phyloP scores from a whole-genome alignment of 2,888 invertebrate genomes.

The Sycophila texana region DNA sequence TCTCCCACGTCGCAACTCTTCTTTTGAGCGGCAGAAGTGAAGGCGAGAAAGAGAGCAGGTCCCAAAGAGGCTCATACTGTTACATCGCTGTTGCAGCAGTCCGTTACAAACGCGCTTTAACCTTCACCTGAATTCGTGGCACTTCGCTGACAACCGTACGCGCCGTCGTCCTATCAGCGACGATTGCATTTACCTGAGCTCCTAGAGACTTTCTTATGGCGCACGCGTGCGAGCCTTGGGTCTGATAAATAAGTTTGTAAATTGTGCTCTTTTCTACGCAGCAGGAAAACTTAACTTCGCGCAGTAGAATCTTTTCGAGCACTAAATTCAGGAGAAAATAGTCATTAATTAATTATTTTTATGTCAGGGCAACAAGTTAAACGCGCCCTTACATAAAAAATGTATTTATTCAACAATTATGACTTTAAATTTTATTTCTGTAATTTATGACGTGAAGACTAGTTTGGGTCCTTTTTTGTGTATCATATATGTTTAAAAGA shows the following conservation, averaged over 20 bases:
- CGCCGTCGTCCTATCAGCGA: constrained; percentile 2
- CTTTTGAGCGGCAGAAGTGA: neutral
- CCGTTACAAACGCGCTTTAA: constrained; percentile 60
- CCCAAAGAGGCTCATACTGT: constrained; percentile 57
- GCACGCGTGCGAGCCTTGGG: constrained; percentile 2
- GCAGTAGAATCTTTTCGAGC: no score
- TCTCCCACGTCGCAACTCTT: neutral
- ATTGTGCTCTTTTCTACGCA: neutral
- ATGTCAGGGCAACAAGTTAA: no score
- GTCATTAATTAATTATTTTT: no score
- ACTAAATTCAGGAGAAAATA: no score
- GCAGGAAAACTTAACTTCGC: neutral
- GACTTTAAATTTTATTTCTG: no score
- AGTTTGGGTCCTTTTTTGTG: no score
- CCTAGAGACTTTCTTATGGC: constrained; percentile 5
- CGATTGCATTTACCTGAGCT: constrained; percentile 16
- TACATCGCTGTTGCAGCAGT: constrained; percentile 58
- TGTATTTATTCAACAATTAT: no score
- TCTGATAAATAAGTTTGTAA: constrained; percentile 8
- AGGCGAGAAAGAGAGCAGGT: neutral
- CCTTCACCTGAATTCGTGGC: constrained; percentile 65
- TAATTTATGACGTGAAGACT: no score
- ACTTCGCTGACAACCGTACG: constrained; percentile 25
- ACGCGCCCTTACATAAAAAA: no score
- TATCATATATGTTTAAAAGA: no score